Conservation (phyloP, 1,140 invertebrate species). For the Heliconius eleuchia region DNA sequence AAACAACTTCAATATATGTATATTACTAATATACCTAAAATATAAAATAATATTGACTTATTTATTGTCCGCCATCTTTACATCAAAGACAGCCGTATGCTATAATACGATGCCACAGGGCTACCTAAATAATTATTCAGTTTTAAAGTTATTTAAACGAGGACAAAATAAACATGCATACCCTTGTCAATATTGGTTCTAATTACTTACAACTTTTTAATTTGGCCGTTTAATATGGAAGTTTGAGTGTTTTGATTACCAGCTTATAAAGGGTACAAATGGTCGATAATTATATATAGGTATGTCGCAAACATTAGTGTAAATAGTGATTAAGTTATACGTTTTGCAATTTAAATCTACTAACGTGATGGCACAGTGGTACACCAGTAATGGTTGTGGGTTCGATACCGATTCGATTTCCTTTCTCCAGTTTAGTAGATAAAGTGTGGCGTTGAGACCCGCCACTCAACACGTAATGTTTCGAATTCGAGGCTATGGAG, state of each 20-base stretch:
- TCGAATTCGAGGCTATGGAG: no score
- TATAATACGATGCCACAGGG: background rate
- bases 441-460: no score
- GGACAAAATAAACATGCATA: constrained; percentile 3
- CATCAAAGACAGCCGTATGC: background rate
- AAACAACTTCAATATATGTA: no score
- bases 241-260: constrained; percentile 36
- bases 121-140: constrained; percentile 10
- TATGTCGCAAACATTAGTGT: constrained; percentile 27
- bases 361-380: no score
- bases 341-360: background rate
- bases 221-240: constrained; percentile 34
- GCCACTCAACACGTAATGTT: no score
- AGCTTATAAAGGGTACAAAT: constrained; percentile 24
- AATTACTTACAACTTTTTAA: constrained; percentile 34
- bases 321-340: background rate
- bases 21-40: no score
- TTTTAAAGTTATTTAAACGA: constrained; percentile 17
- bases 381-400: no score
- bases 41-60: background rate
- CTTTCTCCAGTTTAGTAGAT: no score
- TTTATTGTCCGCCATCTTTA: background rate
- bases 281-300: constrained; percentile 40
- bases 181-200: constrained; percentile 36
- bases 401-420: no score